These are phyloP conservation scores for Xiphorhynchus elegans DNA, from an alignment of 2,113 vertebrate genomes.

Conservation along the genomic window DNA sequence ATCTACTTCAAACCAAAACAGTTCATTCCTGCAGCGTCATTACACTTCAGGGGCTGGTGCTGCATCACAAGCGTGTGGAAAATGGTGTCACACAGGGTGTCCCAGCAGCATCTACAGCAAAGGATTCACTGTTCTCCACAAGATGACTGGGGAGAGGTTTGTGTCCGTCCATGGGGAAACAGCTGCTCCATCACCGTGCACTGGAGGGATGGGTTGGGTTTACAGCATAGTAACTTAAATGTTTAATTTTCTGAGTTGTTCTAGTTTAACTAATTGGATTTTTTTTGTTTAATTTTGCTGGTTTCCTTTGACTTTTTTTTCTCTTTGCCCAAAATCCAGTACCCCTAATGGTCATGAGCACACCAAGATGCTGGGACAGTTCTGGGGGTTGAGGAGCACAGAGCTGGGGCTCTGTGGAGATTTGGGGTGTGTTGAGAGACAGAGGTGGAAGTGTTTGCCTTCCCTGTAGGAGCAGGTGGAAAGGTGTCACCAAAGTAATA, in stretches of 20 bases:
- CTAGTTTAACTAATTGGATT: not conserved
- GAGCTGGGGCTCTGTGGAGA: not conserved
- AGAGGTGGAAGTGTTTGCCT: not conserved
- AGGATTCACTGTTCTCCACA: not conserved
- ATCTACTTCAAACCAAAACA: not conserved
- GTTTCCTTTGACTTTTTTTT: not conserved
- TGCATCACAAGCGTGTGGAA: not conserved
- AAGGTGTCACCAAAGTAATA: slow-evolving; percentile 41
- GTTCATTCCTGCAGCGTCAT: not conserved
- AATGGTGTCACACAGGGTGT: accelerated
- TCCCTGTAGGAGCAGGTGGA: not conserved
- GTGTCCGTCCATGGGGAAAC: not conserved
- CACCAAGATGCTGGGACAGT: accelerated
- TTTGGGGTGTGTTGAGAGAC: accelerated
- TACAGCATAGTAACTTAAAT: not conserved
- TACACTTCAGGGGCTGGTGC: not conserved
- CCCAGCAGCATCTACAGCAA: not conserved
- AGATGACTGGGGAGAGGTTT: not conserved
- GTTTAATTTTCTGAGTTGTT: not conserved
- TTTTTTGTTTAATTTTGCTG: not conserved
- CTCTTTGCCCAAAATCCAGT: not conserved
- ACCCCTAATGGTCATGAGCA: accelerated
- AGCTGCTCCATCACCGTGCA: not conserved
- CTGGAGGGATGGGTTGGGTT: not conserved
- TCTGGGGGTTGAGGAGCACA: accelerated